phyloP scores from a whole-genome alignment of 2,113 vertebrate genomes.

The Gnathonemus echidnorhynchus region DNA sequence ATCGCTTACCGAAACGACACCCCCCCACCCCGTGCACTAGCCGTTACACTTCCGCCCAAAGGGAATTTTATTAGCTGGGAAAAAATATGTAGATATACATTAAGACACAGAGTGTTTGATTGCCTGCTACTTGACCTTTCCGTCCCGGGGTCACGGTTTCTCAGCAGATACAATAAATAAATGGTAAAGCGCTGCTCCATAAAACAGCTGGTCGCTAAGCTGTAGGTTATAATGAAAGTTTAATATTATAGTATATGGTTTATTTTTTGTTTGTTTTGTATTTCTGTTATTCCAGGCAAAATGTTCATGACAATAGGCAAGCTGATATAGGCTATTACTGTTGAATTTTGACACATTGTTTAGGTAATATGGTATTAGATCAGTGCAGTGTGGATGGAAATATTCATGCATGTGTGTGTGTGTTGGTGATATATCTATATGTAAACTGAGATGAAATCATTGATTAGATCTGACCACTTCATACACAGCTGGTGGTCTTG shows the following conservation, averaged over 20 bases:
- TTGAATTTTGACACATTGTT: not conserved
- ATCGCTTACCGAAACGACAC: too few species aligned
- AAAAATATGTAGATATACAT: slow-evolving; percentile 1
- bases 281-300: not conserved
- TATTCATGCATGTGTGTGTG: not conserved
- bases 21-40: too few species aligned
- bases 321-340: not conserved
- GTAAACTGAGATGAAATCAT: not conserved
- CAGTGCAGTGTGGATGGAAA: not conserved
- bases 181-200: not conserved
- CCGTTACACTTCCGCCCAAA: not conserved
- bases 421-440: not conserved
- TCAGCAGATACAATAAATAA: not conserved
- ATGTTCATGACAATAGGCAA: not conserved
- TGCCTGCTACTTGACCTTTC: slow-evolving; percentile 14
- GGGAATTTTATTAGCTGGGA: not conserved
- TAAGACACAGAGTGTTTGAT: slow-evolving; percentile 11
- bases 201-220: not conserved
- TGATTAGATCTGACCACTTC: not conserved
- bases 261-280: not conserved
- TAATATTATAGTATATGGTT: not conserved
- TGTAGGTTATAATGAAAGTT: not conserved
- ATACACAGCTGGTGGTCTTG: not conserved
- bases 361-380: not conserved
- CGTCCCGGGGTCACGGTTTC: not conserved